These are phyloP conservation scores for Lethrus apterus DNA, from an alignment of 1,140 invertebrate species.

Conservation along the genomic window DNA sequence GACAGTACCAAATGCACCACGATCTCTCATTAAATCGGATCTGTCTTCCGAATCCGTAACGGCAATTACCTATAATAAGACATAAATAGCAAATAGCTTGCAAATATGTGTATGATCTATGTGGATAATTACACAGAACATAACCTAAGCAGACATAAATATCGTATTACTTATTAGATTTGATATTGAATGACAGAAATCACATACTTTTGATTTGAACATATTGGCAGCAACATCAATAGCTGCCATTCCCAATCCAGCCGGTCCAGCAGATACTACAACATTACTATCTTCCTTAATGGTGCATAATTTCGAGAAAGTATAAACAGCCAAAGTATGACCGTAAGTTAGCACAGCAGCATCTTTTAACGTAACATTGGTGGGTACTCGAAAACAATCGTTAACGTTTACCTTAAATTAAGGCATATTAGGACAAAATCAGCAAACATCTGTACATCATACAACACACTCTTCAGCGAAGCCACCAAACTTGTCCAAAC, in stretches of 20 bases:
- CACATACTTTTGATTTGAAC: conserved; percentile 46
- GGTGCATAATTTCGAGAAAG: conserved; percentile 44
- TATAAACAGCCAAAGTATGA: conserved; percentile 48
- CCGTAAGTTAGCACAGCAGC: conserved; percentile 47
- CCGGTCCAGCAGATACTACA: conserved; percentile 48
- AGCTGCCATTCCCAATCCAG: conserved; percentile 49
- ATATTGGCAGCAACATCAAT: conserved; percentile 51
- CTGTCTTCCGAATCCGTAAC: conserved; percentile 48
- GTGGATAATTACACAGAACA: not conserved
- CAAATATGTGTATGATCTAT: not conserved
- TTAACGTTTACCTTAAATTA: conserved; percentile 35
- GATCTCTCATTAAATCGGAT: conserved; percentile 44
- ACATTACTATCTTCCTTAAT: conserved; percentile 45
- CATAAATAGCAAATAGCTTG: not conserved
- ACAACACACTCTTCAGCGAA: conserved; percentile 45
- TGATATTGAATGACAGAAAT: not conserved
- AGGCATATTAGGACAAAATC: conserved; percentile 4
- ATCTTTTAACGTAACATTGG: conserved; percentile 40
- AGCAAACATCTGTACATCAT: conserved; percentile 16
- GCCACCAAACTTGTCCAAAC: conserved; percentile 39
- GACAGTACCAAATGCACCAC: conserved; percentile 48
- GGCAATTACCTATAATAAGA: conserved; percentile 45
- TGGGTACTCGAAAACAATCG: conserved; percentile 47
- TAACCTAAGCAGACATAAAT: too few relatives aligned
- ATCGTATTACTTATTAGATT: not conserved